Percentiles rank a stretch among this genome's conserved stretches.
These are phyloP conservation scores for Tortrix viridana DNA, from an alignment of 2,888 invertebrate genomes.

Conservation along the genomic window DNA sequence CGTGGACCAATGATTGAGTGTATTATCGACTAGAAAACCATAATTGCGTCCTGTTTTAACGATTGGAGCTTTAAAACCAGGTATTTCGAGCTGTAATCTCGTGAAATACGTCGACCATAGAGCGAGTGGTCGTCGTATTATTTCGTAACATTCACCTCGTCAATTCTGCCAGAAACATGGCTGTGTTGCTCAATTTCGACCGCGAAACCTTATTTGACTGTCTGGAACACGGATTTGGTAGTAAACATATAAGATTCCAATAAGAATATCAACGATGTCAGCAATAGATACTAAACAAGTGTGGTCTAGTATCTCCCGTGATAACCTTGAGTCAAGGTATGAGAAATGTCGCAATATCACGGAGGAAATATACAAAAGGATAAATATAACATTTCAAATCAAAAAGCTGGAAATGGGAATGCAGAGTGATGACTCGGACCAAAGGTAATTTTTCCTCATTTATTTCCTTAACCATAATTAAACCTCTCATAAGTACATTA, in stretches of 20 bases:
- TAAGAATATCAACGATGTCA: conserved; percentile 63
- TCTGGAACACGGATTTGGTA: conserved; percentile 45
- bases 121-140: conserved; percentile 22
- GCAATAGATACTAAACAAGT: conserved; percentile 60
- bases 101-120: conserved; percentile 28
- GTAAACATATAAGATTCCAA: conserved; percentile 59
- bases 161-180: conserved; percentile 50
- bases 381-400: conserved; percentile 78
- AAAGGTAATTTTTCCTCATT: conserved; percentile 56
- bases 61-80: conserved; percentile 18
- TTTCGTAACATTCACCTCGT: conserved; percentile 38
- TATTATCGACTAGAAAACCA: conserved; percentile 35
- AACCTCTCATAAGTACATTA: background rate
- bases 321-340: conserved; percentile 65
- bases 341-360: conserved; percentile 79
- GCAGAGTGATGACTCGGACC: conserved; percentile 69
- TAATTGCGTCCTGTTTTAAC: conserved; percentile 28
- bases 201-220: conserved; percentile 48
- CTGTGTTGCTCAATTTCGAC: conserved; percentile 54
- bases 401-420: conserved; percentile 68
- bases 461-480: background rate
- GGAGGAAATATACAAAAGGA: conserved; percentile 79
- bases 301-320: conserved; percentile 59
- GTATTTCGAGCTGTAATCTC: conserved; percentile 21
- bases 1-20: conserved; percentile 37